Conservation (phyloP, 2,113 vertebrate genomes). For the Xerus inauris region DNA sequence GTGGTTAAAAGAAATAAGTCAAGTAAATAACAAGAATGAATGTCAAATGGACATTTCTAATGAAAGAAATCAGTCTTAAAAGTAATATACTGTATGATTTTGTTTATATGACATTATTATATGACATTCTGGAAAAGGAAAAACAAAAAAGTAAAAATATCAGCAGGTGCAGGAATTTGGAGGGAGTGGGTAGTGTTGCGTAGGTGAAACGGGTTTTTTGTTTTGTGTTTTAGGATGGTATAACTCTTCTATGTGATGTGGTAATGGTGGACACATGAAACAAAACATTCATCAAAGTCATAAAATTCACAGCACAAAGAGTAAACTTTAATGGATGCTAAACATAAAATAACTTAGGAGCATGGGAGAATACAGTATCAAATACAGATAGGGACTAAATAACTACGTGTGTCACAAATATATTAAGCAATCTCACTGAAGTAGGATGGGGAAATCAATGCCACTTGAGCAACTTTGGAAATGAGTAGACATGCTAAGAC, state of each 20-base stretch:
- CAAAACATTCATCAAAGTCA: neutral
- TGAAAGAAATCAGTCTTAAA: neutral
- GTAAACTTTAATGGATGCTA: neutral
- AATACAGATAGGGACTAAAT: neutral
- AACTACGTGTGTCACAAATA: neutral
- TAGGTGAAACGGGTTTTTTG: neutral
- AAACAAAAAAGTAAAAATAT: neutral
- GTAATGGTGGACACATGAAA: neutral
- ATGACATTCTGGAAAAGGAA: neutral
- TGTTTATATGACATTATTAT: neutral
- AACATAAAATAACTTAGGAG: neutral
- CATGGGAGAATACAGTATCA: neutral
- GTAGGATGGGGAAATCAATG: neutral
- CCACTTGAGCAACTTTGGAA: neutral
- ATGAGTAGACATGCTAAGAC: neutral
- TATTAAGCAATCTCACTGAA: neutral
- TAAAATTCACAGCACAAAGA: neutral
- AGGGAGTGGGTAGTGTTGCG: rapidly evolving
- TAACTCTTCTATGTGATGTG: neutral
- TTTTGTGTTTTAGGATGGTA: neutral
- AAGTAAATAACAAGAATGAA: neutral
- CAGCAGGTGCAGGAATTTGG: neutral
- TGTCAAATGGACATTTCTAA: neutral
- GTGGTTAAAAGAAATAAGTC: neutral
- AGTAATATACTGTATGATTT: neutral